Percentiles rank a stretch among this genome's conserved stretches.
Conservation (phyloP, 2,113 vertebrate genomes). For the Isurus oxyrinchus region DNA sequence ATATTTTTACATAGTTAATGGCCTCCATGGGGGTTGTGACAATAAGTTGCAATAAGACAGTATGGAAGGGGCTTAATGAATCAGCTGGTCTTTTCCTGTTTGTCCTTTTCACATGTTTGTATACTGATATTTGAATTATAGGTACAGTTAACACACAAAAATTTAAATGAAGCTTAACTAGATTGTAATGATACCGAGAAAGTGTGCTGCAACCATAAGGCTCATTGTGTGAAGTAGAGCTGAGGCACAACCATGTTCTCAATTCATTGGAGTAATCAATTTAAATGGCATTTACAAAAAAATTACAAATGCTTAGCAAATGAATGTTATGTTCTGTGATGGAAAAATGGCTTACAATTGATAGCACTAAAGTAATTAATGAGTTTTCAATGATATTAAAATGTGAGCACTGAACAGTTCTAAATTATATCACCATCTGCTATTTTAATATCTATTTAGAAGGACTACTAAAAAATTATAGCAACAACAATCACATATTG, state of each 20-base stretch:
- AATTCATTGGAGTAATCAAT: slow-evolving; percentile 49
- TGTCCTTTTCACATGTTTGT: background rate
- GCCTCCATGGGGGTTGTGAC: background rate
- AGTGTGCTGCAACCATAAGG: slow-evolving; percentile 47
- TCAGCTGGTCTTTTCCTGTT: background rate
- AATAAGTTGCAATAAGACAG: background rate
- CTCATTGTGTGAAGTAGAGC: slow-evolving; percentile 50
- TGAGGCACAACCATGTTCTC: slow-evolving; percentile 40
- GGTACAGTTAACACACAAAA: slow-evolving; percentile 45
- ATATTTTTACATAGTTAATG: background rate
- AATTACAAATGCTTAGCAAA: slow-evolving; percentile 42
- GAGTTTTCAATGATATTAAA: slow-evolving; percentile 32
- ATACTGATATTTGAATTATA: slow-evolving; percentile 39
- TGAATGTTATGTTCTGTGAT: slow-evolving; percentile 42
- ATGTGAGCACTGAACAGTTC: background rate
- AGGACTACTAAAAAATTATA: background rate
- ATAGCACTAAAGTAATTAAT: slow-evolving; percentile 45
- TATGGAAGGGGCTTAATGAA: background rate
- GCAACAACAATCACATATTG: background rate
- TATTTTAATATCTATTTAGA: background rate
- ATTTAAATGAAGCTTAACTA: slow-evolving; percentile 51
- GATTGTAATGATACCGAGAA: slow-evolving; percentile 42
- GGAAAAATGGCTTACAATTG: slow-evolving; percentile 42
- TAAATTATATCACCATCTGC: background rate
- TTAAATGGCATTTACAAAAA: slow-evolving; percentile 45